Conservation (phyloP, 2,888 invertebrate species). For the Cepaea hortensis region DNA sequence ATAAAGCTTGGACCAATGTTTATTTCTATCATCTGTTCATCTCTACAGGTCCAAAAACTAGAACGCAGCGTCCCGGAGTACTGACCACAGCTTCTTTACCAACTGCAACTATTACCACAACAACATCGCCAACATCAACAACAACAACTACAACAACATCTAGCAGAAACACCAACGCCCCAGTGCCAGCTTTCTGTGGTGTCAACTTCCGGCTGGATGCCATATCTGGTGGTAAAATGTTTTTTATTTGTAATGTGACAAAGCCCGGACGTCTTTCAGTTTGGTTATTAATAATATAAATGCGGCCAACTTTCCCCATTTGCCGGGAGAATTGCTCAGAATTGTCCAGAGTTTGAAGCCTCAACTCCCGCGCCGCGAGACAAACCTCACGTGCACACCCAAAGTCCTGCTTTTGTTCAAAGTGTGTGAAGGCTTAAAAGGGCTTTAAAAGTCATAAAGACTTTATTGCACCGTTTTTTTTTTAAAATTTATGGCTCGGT, state of each 20-base stretch:
- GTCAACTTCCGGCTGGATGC: constrained; percentile 58
- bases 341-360: no score
- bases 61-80: not conserved
- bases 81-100: constrained; percentile 5
- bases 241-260: not conserved
- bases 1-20: not conserved
- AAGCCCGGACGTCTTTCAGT: not conserved
- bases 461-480: no score
- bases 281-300: not conserved
- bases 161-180: constrained; percentile 34
- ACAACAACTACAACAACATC: constrained; percentile 43
- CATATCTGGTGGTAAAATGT: constrained; percentile 60
- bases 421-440: no score
- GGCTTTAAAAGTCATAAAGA: no score
- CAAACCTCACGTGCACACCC: not conserved
- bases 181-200: constrained; percentile 51
- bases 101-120: constrained; percentile 21
- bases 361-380: not conserved
- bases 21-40: not conserved
- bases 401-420: no score
- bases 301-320: no score
- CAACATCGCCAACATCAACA: constrained; percentile 28
- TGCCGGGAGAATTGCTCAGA: no score
- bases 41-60: not conserved
- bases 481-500: no score